phyloP scores from a whole-genome alignment of 2,797 vertebrate species.

The Microhierax caerulescens region DNA sequence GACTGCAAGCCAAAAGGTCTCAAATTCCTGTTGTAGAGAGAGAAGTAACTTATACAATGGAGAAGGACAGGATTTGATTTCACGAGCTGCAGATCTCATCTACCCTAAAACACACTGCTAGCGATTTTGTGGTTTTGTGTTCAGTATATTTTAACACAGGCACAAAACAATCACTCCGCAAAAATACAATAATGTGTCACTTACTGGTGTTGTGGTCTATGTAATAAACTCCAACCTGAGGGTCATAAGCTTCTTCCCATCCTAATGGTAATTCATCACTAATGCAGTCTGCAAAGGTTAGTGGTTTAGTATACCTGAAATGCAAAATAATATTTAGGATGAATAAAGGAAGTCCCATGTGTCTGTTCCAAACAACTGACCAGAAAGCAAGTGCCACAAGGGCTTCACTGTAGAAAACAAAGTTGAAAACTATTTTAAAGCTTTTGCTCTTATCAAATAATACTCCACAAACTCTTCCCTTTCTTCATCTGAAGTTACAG shows the following conservation, averaged over 20 bases:
- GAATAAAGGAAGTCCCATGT: neutral
- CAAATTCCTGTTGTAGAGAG: neutral
- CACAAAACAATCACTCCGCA: neutral
- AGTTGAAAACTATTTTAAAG: neutral
- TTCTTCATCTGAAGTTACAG: neutral
- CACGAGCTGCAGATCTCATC: neutral
- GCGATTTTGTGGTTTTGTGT: neutral
- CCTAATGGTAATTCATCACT: conserved; percentile 94
- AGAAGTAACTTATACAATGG: neutral
- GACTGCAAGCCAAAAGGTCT: neutral
- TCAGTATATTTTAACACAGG: neutral
- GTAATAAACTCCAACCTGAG: conserved; percentile 92
- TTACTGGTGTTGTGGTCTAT: conserved; percentile 98
- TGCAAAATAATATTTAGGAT: conserved; percentile 12
- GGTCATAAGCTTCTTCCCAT: conserved; percentile 96
- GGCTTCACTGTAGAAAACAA: neutral
- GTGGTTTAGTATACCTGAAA: conserved; percentile 93
- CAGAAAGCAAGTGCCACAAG: neutral
- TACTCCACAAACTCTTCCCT: neutral
- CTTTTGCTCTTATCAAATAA: neutral
- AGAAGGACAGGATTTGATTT: neutral
- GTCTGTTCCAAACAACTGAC: neutral
- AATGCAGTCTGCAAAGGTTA: conserved; percentile 97
- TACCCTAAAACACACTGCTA: neutral
- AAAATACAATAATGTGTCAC: conserved; percentile 48